These are phyloP conservation scores for Tapirus terrestris DNA, from an alignment of 2,113 vertebrate genomes.

Conservation along the genomic window DNA sequence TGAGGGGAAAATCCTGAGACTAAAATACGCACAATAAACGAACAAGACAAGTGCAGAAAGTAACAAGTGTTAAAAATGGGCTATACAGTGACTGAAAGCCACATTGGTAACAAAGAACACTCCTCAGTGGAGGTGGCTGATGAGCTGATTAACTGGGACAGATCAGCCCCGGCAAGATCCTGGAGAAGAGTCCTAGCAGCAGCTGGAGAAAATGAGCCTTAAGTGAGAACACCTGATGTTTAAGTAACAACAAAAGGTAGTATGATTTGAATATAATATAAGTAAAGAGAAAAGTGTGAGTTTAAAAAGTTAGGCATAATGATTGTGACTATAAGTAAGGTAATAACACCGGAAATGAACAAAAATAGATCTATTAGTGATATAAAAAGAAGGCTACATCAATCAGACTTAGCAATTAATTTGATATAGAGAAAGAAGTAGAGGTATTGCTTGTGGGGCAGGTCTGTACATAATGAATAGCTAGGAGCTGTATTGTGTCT, in stretches of 20 bases:
- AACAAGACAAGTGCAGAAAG: neutral
- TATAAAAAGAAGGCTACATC: neutral
- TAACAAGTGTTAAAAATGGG: neutral
- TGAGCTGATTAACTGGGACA: neutral
- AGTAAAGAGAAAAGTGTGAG: neutral
- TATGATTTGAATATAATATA: neutral
- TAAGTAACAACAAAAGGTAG: too few relatives aligned
- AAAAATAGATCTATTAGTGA: neutral
- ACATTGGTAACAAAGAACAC: neutral
- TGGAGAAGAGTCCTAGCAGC: neutral
- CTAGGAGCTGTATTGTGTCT: neutral
- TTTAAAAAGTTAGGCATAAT: neutral
- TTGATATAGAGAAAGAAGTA: neutral
- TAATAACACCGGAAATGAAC: neutral
- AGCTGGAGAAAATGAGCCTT: neutral
- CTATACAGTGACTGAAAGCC: neutral
- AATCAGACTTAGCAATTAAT: neutral
- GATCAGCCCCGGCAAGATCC: accelerated
- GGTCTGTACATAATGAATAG: neutral
- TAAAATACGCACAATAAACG: neutral
- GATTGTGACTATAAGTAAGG: neutral
- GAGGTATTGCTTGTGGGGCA: neutral
- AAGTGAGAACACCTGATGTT: neutral
- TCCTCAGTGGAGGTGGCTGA: neutral
- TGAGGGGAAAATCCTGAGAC: neutral